phyloP scores from a whole-genome alignment of 1,140 invertebrate genomes.

The Littorina saxatilis region DNA sequence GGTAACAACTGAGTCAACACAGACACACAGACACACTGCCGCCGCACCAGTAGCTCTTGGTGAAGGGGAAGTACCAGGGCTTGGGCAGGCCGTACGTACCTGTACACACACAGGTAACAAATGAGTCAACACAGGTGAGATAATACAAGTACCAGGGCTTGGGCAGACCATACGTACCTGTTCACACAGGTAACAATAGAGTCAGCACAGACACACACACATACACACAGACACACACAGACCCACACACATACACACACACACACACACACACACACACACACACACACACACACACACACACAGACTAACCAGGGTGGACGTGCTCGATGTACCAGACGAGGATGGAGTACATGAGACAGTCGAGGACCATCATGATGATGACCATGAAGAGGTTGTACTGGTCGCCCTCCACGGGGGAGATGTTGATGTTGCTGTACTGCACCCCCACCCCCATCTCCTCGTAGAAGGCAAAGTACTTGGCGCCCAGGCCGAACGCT shows the following conservation, averaged over 20 bases:
- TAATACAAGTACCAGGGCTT: constrained; percentile 78
- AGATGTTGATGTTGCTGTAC: constrained; percentile 83
- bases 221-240: not conserved
- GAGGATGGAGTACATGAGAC: constrained; percentile 75
- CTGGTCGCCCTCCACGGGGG: constrained; percentile 83
- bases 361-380: constrained; percentile 79
- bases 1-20: not conserved
- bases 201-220: not conserved
- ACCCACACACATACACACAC: not conserved
- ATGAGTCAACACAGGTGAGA: not conserved
- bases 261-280: not conserved
- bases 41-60: constrained; percentile 70
- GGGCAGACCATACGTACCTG: constrained; percentile 77
- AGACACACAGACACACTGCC: constrained; percentile 36
- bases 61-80: constrained; percentile 77
- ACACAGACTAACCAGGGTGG: constrained; percentile 77
- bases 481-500: constrained; percentile 86
- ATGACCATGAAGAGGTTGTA: constrained; percentile 81
- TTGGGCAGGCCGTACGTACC: constrained; percentile 77
- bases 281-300: not conserved
- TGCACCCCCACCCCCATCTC: constrained; percentile 82
- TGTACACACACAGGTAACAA: constrained; percentile 19
- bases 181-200: too few relatives aligned
- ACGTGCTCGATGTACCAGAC: constrained; percentile 82
- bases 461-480: constrained; percentile 83